These are phyloP conservation scores for Fukomys damarensis DNA, from an alignment of 2,113 vertebrate genomes.

Conservation along the genomic window DNA sequence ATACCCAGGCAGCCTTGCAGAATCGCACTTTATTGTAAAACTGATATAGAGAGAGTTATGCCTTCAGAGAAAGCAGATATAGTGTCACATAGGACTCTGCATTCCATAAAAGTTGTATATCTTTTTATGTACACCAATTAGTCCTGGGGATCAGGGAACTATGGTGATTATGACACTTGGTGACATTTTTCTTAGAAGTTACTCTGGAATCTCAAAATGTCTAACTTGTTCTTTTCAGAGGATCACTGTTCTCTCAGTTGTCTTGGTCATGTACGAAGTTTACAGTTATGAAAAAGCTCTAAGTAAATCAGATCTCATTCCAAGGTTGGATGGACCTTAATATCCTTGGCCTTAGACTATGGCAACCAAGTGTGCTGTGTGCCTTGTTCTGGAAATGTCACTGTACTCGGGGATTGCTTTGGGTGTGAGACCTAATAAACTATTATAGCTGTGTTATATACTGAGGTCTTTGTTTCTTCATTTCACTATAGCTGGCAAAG, in stretches of 20 bases:
- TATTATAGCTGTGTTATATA: not conserved
- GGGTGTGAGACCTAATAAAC: not conserved
- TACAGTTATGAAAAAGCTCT: not conserved
- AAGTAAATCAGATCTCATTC: not conserved
- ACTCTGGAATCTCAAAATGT: not conserved
- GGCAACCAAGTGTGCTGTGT: not conserved
- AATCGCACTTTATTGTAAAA: not conserved
- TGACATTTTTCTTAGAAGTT: not conserved
- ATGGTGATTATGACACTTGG: not conserved
- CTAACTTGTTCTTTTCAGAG: not conserved
- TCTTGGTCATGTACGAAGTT: not conserved
- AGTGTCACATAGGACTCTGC: not conserved
- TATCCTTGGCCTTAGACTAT: not conserved
- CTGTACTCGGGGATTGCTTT: not conserved
- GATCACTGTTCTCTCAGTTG: not conserved
- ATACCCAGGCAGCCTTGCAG: not conserved
- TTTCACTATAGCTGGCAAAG: not conserved
- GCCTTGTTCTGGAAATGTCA: not conserved
- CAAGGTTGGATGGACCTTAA: not conserved
- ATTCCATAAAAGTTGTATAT: not conserved
- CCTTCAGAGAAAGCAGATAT: not conserved
- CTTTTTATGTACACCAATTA: not conserved
- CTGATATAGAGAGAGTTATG: not conserved
- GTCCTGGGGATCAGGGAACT: not conserved
- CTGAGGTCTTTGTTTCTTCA: not conserved